Evolutionary conservation across 1,140 invertebrate genomes (phyloP), one percentile per base, ranked within the genome.

Genomic region (Drosophila mayri): DNA sequence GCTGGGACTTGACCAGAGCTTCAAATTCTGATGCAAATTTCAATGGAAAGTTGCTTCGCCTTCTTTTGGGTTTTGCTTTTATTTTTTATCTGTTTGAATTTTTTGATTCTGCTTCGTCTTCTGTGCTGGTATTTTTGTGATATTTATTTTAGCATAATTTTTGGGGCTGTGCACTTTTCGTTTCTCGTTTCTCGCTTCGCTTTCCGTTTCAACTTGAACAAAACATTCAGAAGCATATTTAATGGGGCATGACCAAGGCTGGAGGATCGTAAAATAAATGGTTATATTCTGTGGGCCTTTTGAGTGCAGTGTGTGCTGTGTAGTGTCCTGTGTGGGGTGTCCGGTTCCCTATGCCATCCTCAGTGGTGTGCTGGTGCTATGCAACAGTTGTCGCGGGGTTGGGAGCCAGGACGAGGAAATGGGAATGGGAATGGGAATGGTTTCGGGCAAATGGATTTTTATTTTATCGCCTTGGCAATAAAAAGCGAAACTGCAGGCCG

Each of bases 241-340:
- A 84, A 84, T 88, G 76, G 86, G 80, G 72, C 76, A 54, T 88
- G 73, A 44, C 84, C 63, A 88, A 63, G 43, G 50, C 72, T 57
- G 65, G 25, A 25, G 35, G 80, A 87, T 87, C 84, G 76, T 88
- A 80, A 87, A 87, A 84, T 50, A 59, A 79, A 88, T 77, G 65
- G 67, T 76, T 84, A 80, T 71, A 59, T 75, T 49, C 67, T 63
- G 52, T 62, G 55, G 46, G 41, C 38, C 47, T 63, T 25, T 3
- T 25, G 54, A 71, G 32, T 83, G 60, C 71, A 37, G 58, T 66
- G 58, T 66, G 47, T 70, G 47, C 35, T 38, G 38, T 70, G 63
- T 70, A 37, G 38, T 18, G 65, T 58, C 35, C 61, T 35, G 62
- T 25, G 46, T 30, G 46, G 10, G 46, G 46, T 47, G 46, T 47